Conservation (phyloP, 2,113 vertebrate species). For the Anolis sagrei region DNA sequence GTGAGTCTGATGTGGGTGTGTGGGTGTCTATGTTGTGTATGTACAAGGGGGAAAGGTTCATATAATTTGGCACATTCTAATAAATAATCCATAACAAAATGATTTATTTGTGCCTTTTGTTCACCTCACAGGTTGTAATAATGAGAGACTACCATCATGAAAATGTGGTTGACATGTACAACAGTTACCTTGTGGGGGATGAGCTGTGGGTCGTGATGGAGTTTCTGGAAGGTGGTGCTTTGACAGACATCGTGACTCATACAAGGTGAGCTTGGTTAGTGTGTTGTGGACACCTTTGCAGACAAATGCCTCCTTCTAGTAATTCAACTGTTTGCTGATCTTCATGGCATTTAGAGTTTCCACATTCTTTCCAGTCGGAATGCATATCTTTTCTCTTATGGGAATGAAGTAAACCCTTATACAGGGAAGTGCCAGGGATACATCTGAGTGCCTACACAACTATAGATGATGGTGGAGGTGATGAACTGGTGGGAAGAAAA, state of each 20-base stretch:
- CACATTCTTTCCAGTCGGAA: background rate
- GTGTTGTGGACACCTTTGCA: too few species aligned
- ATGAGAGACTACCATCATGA: constrained; percentile 99
- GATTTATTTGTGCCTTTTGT: fast-evolving
- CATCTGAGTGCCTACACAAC: background rate
- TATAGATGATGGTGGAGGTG: background rate
- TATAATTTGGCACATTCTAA: background rate
- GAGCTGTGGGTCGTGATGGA: constrained; percentile 99
- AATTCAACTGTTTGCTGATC: background rate
- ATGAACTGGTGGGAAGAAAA: background rate
- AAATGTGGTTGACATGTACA: constrained; percentile 99
- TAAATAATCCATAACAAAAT: background rate
- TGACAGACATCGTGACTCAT: constrained; percentile 98
- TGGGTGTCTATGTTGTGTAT: too few species aligned
- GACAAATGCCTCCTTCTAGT: background rate
- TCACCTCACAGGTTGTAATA: constrained; percentile 90
- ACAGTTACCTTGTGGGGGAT: constrained; percentile 95
- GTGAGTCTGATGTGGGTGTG: too few species aligned
- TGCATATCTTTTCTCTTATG: background rate
- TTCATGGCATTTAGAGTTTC: too few species aligned
- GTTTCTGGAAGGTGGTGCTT: constrained; percentile 96
- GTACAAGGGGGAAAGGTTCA: background rate
- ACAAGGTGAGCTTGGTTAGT: constrained; percentile 83
- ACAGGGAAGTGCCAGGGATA: background rate
- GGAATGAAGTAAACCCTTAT: background rate